A percentile compares a stretch with the other conserved stretches of the same genome.
Conservation (phyloP, 2,888 invertebrate genomes). For the Meiosimyza decipiens region DNA sequence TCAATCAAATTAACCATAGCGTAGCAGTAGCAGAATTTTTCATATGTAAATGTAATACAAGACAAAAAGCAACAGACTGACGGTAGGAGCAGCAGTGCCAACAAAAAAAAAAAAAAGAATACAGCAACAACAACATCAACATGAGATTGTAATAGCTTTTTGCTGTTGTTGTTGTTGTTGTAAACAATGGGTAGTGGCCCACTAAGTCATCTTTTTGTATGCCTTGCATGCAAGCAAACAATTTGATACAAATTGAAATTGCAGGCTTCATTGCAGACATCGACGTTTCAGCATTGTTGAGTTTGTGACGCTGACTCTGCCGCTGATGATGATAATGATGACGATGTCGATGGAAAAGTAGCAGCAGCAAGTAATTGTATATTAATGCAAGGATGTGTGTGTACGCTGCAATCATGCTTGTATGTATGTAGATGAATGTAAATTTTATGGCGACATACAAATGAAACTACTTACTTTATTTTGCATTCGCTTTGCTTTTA, state of each 20-base stretch:
- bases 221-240: slow-evolving; percentile 22
- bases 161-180: slow-evolving; percentile 8
- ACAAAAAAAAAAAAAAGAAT: neutral
- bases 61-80: neutral
- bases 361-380: too few relatives aligned
- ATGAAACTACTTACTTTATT: slow-evolving; percentile 6
- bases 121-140: neutral
- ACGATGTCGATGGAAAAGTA: too few relatives aligned
- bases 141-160: slow-evolving; percentile 6
- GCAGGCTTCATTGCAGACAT: slow-evolving; percentile 3
- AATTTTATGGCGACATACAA: slow-evolving; percentile 1
- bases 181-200: neutral
- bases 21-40: neutral
- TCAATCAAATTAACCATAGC: slow-evolving; percentile 15
- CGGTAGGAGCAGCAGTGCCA: neutral
- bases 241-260: slow-evolving; percentile 27
- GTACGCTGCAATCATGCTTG: neutral
- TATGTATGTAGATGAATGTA: too few relatives aligned
- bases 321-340: too few relatives aligned
- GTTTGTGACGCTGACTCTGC: too few relatives aligned
- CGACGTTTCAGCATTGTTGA: too few relatives aligned
- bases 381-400: neutral
- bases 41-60: neutral
- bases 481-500: too few relatives aligned
- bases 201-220: neutral